A percentile compares a stretch with the other conserved stretches of the same genome.
Conservation (phyloP, 2,888 invertebrate species). For the Pinctada fucata region DNA sequence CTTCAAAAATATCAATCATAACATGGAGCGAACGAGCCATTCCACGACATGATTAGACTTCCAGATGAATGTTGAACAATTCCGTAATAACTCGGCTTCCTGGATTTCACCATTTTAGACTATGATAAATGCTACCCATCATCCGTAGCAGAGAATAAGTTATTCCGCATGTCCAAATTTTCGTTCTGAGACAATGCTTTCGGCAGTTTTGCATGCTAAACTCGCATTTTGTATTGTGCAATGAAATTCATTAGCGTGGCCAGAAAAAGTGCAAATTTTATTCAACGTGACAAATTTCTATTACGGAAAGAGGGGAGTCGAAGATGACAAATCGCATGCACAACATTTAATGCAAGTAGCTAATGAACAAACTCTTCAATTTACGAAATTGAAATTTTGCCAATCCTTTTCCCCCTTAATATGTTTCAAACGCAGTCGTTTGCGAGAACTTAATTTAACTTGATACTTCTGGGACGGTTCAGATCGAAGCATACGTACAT, state of each 20-base stretch:
- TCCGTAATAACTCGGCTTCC: background rate
- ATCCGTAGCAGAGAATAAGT: conserved; percentile 1
- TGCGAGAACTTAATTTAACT: too few relatives aligned
- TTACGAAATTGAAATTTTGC: background rate
- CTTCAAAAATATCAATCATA: conserved; percentile 1
- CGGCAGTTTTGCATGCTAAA: conserved; percentile 22
- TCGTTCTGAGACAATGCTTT: conserved; percentile 19
- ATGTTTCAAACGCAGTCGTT: too few relatives aligned
- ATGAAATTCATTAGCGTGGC: conserved; percentile 24
- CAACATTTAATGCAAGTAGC: background rate
- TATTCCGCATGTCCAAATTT: conserved; percentile 21
- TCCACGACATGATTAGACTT: background rate
- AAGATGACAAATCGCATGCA: background rate
- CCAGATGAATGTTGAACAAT: background rate
- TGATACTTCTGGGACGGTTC: too few relatives aligned
- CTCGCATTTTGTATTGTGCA: conserved; percentile 15
- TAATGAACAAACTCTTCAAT: background rate
- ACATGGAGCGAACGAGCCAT: background rate
- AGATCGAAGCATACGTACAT: too few relatives aligned
- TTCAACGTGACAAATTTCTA: conserved; percentile 24
- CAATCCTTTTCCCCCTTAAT: background rate
- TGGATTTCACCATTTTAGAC: conserved; percentile 5
- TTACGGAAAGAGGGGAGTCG: background rate
- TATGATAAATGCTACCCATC: conserved; percentile 20
- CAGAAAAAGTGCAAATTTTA: conserved; percentile 21